Evolutionary conservation across 2,888 invertebrate species (phyloP).

Genomic region (Cinara cedri): DNA sequence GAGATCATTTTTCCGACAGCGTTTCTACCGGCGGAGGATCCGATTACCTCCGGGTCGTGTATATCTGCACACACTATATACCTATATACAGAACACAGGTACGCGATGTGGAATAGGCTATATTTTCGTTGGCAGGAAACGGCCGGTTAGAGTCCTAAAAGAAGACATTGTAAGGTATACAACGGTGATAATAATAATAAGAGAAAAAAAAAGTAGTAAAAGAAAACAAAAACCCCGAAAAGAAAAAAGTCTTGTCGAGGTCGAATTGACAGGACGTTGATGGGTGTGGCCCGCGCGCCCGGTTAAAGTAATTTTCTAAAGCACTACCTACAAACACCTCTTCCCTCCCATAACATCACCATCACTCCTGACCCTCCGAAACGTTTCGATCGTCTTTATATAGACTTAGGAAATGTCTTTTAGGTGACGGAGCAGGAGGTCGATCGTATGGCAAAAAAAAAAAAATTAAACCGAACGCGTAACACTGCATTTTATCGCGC

Average conservation of each 20-base stretch:
- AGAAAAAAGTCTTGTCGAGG: constrained; percentile 31
- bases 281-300: constrained; percentile 20
- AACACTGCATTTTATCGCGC: no score
- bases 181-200: constrained; percentile 10
- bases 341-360: neutral
- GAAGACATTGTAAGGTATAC: neutral
- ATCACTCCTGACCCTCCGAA: neutral
- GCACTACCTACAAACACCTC: constrained; percentile 28
- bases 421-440: no score
- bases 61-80: neutral
- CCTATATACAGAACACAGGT: neutral
- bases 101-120: constrained; percentile 21
- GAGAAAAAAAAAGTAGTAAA: no score
- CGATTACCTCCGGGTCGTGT: constrained; percentile 15
- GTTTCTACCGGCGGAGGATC: constrained; percentile 11
- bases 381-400: constrained; percentile 36
- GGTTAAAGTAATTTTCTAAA: constrained; percentile 54
- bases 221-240: no score
- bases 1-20: constrained; percentile 28
- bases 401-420: no score
- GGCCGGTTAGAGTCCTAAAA: no score
- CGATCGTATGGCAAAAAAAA: neutral
- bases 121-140: constrained; percentile 24
- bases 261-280: constrained; percentile 32
- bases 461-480: constrained; percentile 1